Conservation (phyloP, 2,113 vertebrate genomes). For the Dasyornis broadbenti region DNA sequence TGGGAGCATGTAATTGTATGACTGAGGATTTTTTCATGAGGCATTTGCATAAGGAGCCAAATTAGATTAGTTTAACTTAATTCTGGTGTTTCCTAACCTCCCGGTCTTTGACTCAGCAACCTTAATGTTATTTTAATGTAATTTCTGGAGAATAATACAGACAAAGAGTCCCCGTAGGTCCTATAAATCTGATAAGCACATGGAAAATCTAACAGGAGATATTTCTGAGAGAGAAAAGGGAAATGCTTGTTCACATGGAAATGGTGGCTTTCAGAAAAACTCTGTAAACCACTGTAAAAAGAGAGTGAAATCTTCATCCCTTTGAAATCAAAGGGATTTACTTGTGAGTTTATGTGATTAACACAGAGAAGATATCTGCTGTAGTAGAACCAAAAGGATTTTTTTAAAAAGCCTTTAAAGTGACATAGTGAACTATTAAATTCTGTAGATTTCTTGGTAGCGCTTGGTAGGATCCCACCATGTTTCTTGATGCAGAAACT, state of each 20-base stretch:
- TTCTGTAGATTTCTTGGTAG: neutral
- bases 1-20: neutral
- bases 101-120: neutral
- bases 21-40: neutral
- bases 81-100: slow-evolving; percentile 27
- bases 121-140: slow-evolving; percentile 25
- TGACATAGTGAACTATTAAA: neutral
- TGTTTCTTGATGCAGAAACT: neutral
- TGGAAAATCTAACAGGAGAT: neutral
- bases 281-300: neutral
- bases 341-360: slow-evolving; percentile 35
- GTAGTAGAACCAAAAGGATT: neutral
- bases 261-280: neutral
- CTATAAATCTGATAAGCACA: slow-evolving; percentile 24
- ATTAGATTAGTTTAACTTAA: slow-evolving; percentile 26
- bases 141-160: slow-evolving; percentile 24
- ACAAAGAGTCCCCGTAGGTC: neutral
- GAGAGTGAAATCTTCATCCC: slow-evolving; percentile 17
- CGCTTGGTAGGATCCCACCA: neutral
- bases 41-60: slow-evolving; percentile 32
- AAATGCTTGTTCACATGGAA: neutral
- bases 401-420: neutral
- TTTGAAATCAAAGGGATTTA: slow-evolving; percentile 42
- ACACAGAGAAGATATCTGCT: neutral
- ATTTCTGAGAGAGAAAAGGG: neutral